phyloP scores from a whole-genome alignment of 37 sponge, comb jelly and placozoan species.

The Oopsacas minuta region DNA sequence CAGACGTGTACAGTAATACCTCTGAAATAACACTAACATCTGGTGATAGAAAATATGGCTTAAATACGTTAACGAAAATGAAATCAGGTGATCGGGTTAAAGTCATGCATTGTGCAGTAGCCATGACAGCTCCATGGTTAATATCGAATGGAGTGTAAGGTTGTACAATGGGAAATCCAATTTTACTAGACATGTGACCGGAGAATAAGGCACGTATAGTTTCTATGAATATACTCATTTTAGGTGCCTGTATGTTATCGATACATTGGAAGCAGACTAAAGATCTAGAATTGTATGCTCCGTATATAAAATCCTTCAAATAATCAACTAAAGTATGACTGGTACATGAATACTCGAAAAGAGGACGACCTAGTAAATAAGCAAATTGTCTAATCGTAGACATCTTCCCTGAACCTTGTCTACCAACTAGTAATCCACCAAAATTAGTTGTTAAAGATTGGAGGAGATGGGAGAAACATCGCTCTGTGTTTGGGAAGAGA shows the following conservation, averaged over 20 bases:
- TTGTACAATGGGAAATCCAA: not conserved
- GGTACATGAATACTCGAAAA: not conserved
- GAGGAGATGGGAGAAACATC: not conserved
- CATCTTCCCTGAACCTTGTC: not conserved
- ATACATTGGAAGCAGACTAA: not conserved
- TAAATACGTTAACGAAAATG: not conserved
- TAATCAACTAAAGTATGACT: not conserved
- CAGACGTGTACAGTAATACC: not conserved
- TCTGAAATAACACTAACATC: not conserved
- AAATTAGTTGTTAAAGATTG: not conserved
- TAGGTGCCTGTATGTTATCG: not conserved
- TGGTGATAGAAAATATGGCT: not conserved
- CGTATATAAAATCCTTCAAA: not conserved
- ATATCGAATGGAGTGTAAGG: not conserved
- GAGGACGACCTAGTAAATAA: not conserved
- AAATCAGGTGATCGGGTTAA: not conserved
- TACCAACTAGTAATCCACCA: not conserved
- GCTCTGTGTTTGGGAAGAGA: not conserved
- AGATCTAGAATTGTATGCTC: not conserved
- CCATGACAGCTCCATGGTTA: not conserved
- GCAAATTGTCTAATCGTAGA: not conserved
- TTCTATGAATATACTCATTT: not conserved
- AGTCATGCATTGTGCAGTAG: not conserved
- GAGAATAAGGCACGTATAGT: not conserved
- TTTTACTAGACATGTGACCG: not conserved